Conservation (phyloP, 2,113 vertebrate genomes). For the Alexandromys fortis region DNA sequence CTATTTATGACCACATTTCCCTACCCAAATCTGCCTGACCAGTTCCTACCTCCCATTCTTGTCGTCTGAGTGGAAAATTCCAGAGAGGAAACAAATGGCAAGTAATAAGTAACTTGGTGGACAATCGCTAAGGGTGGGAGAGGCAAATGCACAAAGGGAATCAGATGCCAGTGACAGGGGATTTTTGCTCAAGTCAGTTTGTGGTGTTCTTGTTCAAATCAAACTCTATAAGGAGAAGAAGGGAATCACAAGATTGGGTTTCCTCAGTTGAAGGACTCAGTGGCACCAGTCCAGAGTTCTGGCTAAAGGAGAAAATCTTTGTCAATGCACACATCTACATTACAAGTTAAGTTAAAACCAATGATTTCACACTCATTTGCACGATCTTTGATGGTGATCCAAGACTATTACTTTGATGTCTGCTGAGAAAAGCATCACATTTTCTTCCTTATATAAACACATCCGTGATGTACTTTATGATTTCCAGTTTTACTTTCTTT, state of each 20-base stretch:
- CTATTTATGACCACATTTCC: not conserved
- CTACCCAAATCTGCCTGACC: not conserved
- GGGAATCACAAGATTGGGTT: not conserved
- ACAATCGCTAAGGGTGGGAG: no score
- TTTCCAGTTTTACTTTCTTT: conserved; percentile 17
- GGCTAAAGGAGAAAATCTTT: not conserved
- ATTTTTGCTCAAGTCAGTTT: not conserved
- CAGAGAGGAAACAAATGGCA: not conserved
- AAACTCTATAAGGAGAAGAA: not conserved
- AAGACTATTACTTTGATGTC: conserved; percentile 19
- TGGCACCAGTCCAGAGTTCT: not conserved
- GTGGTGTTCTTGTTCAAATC: not conserved
- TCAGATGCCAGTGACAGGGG: not conserved
- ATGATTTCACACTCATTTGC: conserved; percentile 12
- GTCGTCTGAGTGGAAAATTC: not conserved
- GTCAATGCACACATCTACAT: not conserved
- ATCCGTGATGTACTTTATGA: not conserved
- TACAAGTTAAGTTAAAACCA: conserved; percentile 45
- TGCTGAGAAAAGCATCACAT: not conserved
- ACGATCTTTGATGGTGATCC: not conserved
- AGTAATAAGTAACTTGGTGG: not conserved
- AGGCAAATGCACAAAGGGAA: not conserved
- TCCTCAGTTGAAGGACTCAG: not conserved
- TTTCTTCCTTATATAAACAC: conserved; percentile 27
- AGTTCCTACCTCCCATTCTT: no score